Conservation (phyloP, 2,113 vertebrate genomes). For the Phylloscopus whistleri region DNA sequence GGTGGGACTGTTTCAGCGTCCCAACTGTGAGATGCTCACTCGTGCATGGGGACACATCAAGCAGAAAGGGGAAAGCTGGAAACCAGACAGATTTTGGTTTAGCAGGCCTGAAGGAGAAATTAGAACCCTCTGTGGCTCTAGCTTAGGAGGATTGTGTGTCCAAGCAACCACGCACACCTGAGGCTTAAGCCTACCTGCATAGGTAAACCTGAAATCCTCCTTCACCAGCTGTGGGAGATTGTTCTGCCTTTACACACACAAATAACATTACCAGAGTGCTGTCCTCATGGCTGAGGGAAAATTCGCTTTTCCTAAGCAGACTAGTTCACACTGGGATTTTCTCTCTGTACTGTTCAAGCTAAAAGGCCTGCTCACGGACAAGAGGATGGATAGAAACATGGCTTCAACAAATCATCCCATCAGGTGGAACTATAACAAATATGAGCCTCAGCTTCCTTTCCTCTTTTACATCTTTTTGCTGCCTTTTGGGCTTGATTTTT, state of each 20-base stretch:
- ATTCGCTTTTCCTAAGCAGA: background rate
- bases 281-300: background rate
- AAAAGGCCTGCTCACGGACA: background rate
- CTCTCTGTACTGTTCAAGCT: background rate
- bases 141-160: background rate
- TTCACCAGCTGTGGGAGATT: accelerated
- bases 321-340: background rate
- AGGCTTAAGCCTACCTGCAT: background rate
- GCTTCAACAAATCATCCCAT: background rate
- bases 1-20: background rate
- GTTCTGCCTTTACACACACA: background rate
- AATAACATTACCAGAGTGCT: background rate
- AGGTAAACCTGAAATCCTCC: background rate
- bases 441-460: background rate
- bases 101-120: background rate
- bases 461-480: background rate
- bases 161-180: background rate
- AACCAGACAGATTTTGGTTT: background rate
- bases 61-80: background rate
- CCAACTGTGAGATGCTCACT: background rate
- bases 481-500: background rate
- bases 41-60: accelerated
- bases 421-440: background rate
- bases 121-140: background rate
- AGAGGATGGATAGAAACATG: background rate